These are phyloP conservation scores for Phalacrocorax carbo DNA, from an alignment of 2,113 vertebrate genomes.

Conservation along the genomic window DNA sequence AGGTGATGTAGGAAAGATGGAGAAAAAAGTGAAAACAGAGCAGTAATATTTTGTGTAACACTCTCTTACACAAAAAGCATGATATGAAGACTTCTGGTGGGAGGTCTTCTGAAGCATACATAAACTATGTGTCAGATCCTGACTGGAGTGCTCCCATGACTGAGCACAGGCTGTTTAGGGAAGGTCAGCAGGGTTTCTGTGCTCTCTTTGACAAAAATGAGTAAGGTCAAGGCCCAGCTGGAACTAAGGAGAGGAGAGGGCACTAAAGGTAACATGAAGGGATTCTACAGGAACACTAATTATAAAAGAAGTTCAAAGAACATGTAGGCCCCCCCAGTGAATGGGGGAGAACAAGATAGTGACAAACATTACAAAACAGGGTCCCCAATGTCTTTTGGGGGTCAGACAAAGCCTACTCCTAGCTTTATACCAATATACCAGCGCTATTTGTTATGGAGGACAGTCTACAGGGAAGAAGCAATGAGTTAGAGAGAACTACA, in stretches of 20 bases:
- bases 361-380: neutral
- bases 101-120: neutral
- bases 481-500: neutral
- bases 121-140: neutral
- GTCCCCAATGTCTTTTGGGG: neutral
- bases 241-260: neutral
- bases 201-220: neutral
- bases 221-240: neutral
- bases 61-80: neutral
- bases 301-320: neutral
- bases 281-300: neutral
- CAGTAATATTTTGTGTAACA: neutral
- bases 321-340: rapidly evolving
- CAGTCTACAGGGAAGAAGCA: neutral
- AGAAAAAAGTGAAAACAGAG: neutral
- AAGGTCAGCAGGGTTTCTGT: neutral
- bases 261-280: neutral
- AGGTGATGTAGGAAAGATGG: neutral
- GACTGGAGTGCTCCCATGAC: neutral
- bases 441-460: neutral
- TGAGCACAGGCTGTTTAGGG: neutral
- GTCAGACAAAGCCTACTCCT: neutral
- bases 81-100: neutral
- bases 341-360: neutral
- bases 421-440: neutral